phyloP scores from a whole-genome alignment of 2,113 vertebrate genomes.

The Chaenocephalus aceratus region DNA sequence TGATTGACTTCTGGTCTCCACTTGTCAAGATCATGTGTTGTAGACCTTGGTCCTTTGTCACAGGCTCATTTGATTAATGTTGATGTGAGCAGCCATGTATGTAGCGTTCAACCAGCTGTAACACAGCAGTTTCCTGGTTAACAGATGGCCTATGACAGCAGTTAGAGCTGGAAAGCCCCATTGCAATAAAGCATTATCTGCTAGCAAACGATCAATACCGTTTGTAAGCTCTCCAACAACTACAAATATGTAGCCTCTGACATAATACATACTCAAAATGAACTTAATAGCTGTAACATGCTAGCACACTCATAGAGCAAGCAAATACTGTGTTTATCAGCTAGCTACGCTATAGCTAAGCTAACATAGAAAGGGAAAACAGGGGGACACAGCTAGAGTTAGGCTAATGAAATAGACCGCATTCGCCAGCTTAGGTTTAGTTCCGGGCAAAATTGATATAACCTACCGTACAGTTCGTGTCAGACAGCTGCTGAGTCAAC shows the following conservation, averaged over 20 bases:
- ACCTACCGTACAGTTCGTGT: slow-evolving; percentile 42
- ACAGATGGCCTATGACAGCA: slow-evolving; percentile 2
- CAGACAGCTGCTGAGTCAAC: neutral
- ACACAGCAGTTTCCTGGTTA: slow-evolving; percentile 49
- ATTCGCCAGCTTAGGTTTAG: slow-evolving; percentile 5
- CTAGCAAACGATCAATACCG: neutral
- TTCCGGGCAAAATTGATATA: neutral
- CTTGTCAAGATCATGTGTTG: slow-evolving; percentile 74
- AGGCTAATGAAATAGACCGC: neutral
- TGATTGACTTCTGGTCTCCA: slow-evolving; percentile 50
- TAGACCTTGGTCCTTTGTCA: slow-evolving; percentile 64
- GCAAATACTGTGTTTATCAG: no score
- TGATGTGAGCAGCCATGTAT: slow-evolving; percentile 46
- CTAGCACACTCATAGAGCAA: neutral
- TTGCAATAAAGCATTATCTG: neutral
- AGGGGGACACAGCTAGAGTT: slow-evolving; percentile 37
- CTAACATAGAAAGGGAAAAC: slow-evolving; percentile 27
- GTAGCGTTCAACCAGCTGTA: slow-evolving; percentile 57
- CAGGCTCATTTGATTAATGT: slow-evolving; percentile 69
- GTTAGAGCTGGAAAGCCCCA: neutral
- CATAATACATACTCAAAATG: neutral
- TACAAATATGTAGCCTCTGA: neutral
- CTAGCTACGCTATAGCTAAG: slow-evolving; percentile 18
- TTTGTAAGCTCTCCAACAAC: neutral
- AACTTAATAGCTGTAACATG: neutral